phyloP scores from a whole-genome alignment of 2,113 vertebrate genomes.

The Conger conger region DNA sequence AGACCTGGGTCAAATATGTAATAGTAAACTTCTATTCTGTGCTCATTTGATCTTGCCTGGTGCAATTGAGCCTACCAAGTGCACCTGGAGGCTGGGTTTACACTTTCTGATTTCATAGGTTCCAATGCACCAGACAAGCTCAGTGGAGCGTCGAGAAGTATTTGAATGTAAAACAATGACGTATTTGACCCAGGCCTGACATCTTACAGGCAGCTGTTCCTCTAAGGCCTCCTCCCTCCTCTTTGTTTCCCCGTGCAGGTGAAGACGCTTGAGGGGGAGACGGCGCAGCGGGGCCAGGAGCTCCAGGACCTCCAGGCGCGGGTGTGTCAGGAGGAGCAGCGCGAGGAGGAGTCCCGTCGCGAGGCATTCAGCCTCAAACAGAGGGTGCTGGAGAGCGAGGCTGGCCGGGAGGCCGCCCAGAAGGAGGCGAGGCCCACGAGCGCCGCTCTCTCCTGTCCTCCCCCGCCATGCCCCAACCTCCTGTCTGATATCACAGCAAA shows the following conservation, averaged over 20 bases:
- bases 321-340: constrained; percentile 62
- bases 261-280: constrained; percentile 70
- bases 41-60: too few relatives aligned
- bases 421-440: constrained; percentile 67
- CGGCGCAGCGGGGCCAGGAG: constrained; percentile 60
- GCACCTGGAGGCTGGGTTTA: too few relatives aligned
- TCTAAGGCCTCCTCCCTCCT: too few relatives aligned
- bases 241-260: constrained; percentile 56
- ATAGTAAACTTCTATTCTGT: too few relatives aligned
- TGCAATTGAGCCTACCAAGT: too few relatives aligned
- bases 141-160: too few relatives aligned
- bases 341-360: constrained; percentile 57
- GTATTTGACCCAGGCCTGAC: too few relatives aligned
- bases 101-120: too few relatives aligned
- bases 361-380: constrained; percentile 64
- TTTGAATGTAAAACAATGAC: too few relatives aligned
- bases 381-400: constrained; percentile 63
- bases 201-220: too few relatives aligned
- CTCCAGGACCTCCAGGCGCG: constrained; percentile 64
- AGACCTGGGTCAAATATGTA: too few relatives aligned
- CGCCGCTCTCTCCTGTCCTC: background rate
- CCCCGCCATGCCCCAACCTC: constrained; percentile 20
- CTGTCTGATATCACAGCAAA: constrained; percentile 34
- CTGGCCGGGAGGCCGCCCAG: constrained; percentile 59
- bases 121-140: too few relatives aligned